These are phyloP conservation scores for Lepas anatifera DNA, from an alignment of 2,888 invertebrate species.

Conservation along the genomic window DNA sequence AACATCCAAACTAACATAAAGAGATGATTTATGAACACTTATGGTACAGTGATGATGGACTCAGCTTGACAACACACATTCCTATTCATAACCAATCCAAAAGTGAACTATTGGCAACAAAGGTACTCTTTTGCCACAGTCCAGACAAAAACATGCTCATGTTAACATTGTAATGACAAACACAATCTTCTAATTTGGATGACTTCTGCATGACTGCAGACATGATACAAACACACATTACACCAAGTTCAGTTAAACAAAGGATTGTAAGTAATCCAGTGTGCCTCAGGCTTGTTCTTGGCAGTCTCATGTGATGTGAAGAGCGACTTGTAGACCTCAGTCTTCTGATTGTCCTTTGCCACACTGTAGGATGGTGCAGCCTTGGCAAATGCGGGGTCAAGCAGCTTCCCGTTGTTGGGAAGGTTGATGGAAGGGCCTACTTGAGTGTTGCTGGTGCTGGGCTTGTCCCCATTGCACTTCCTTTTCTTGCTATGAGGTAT, in stretches of 20 bases:
- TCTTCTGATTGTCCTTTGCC: conserved; percentile 77
- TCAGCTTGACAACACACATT: too few species aligned
- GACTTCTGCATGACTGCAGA: too few species aligned
- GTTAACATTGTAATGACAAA: too few species aligned
- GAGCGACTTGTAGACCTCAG: conserved; percentile 84
- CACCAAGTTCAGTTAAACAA: conserved; percentile 14
- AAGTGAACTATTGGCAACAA: too few species aligned
- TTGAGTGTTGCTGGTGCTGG: not conserved
- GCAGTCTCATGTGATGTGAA: conserved; percentile 86
- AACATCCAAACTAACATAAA: too few species aligned
- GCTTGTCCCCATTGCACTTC: not conserved
- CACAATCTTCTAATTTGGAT: too few species aligned
- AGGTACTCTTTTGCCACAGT: too few species aligned
- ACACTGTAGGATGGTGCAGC: conserved; percentile 49
- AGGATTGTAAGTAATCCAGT: conserved; percentile 98
- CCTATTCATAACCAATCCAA: too few species aligned
- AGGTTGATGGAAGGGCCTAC: conserved; percentile 11
- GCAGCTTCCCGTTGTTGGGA: conserved; percentile 27
- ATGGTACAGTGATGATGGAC: too few species aligned
- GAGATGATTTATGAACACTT: too few species aligned
- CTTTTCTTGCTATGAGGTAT: not conserved
- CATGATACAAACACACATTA: too few species aligned
- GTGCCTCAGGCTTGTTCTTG: conserved; percentile 71
- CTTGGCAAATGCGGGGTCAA: conserved; percentile 13
- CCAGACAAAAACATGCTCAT: too few species aligned